These are phyloP conservation scores for Lithosia quadra DNA, from an alignment of 2,888 invertebrate species.

Conservation along the genomic window DNA sequence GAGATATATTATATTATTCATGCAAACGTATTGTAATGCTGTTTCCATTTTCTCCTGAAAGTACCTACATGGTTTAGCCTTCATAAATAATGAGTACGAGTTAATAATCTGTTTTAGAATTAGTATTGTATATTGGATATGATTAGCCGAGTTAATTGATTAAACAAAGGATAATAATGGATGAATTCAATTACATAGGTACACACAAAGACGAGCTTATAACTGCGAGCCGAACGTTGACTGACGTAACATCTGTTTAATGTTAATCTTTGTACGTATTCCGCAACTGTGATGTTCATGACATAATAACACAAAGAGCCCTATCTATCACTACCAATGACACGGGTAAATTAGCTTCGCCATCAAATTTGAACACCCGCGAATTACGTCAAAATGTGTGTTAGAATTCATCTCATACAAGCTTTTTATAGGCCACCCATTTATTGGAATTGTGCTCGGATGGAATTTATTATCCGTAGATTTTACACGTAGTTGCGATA, in stretches of 20 bases:
- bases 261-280: slow-evolving; percentile 20
- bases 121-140: slow-evolving; percentile 13
- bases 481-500: slow-evolving; percentile 15
- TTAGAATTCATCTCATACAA: slow-evolving; percentile 10
- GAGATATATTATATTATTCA: neutral
- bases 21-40: slow-evolving; percentile 9
- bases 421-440: slow-evolving; percentile 16
- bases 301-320: slow-evolving; percentile 13
- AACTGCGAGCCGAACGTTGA: slow-evolving; percentile 20
- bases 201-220: slow-evolving; percentile 27
- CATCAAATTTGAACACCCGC: slow-evolving; percentile 27
- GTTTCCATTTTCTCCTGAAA: slow-evolving; percentile 17
- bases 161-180: slow-evolving; percentile 34
- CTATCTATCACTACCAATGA: slow-evolving; percentile 34
- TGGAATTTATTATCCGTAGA: slow-evolving; percentile 14
- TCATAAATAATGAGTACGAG: neutral
- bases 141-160: slow-evolving; percentile 28
- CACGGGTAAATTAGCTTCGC: slow-evolving; percentile 36
- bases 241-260: slow-evolving; percentile 23
- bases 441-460: slow-evolving; percentile 15
- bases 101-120: slow-evolving; percentile 14
- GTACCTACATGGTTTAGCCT: neutral
- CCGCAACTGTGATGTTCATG: slow-evolving; percentile 14
- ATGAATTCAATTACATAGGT: slow-evolving; percentile 31
- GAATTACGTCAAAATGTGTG: slow-evolving; percentile 19